Evolutionary conservation across 1,140 invertebrate species (phyloP), one percentile per base, ranked within the genome.

Genomic region (Akabosia matsudoensis): DNA sequence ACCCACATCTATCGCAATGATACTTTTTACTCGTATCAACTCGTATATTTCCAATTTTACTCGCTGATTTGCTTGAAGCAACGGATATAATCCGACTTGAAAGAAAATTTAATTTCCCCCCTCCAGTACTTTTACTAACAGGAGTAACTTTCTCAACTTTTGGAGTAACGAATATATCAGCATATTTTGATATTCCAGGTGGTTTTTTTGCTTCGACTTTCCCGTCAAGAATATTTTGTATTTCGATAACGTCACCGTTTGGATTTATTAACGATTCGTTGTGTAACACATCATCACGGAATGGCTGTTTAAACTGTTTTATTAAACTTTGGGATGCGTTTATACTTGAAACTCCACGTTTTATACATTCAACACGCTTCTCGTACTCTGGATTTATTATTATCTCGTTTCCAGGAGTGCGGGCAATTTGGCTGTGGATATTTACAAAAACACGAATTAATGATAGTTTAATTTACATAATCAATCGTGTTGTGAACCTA

Each of bases 11-110:
- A 16, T 61, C 28, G n/a, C 74, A 74, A 1, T 33, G 10, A 74
- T 64, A 74, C 26, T 74, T 74, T 37, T 74, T 74, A 1, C 37
- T 33, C 13, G 74, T 54, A 16, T 61, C 74, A n/a, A 22, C 7
- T 13, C 22, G 30, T 31, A 64, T 33, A 1, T 30, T n/a, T 2
- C 54, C 7, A 3, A 56, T 13, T 22, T 56, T 56, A 22, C 3
- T 16, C 4, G 54, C 10, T 3, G 54, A 22, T 22, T 56, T 56
- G n/a, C 10, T 16, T 4, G 10, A 16, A 3, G 54, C 54, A 4
- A 22, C 3, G 54, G 10, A 16, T 4, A 56, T 56, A 22, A 56
- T 56, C 3, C 54, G 54, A 3, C 13, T n/a, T 4, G 54, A 56
- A 13, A 22, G 54, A 22, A 56, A 56, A 3, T 10, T 24, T 13